phyloP scores from a whole-genome alignment of 2,888 invertebrate genomes.

The Cosmorhoe ocellata region DNA sequence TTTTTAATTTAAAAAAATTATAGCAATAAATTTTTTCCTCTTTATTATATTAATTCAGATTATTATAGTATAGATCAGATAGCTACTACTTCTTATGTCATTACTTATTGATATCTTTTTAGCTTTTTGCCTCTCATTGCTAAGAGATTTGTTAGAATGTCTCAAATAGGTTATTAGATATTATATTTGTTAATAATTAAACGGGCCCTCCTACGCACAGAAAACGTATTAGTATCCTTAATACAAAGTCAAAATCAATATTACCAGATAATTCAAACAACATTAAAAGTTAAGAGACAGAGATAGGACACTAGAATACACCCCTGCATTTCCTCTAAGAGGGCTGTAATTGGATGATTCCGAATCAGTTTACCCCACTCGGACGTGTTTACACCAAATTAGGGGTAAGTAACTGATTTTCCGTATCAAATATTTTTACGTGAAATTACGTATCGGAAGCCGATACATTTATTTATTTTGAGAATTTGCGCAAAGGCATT shows the following conservation, averaged over 20 bases:
- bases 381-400: conserved; percentile 73
- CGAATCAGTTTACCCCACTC: conserved; percentile 80
- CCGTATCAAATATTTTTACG: conserved; percentile 21
- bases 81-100: too few relatives aligned
- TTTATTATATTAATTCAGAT: too few relatives aligned
- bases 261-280: not conserved
- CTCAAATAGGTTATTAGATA: too few relatives aligned
- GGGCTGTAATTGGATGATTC: conserved; percentile 78
- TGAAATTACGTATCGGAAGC: conserved; percentile 10
- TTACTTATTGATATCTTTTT: too few relatives aligned
- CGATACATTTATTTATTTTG: conserved; percentile 6
- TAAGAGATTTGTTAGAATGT: too few relatives aligned
- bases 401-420: conserved; percentile 34
- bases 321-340: conserved; percentile 34
- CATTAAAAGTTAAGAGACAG: conserved; percentile 27
- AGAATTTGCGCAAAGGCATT: conserved; percentile 12
- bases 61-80: too few relatives aligned
- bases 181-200: too few relatives aligned
- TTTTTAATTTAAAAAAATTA: too few relatives aligned
- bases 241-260: not conserved
- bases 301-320: conserved; percentile 44
- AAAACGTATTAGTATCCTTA: too few relatives aligned
- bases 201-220: too few relatives aligned
- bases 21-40: too few relatives aligned
- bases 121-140: too few relatives aligned